Percentiles rank a stretch among this genome's conserved stretches.
phyloP scores from a whole-genome alignment of 1,140 invertebrate genomes.

The Forficula auricularia region DNA sequence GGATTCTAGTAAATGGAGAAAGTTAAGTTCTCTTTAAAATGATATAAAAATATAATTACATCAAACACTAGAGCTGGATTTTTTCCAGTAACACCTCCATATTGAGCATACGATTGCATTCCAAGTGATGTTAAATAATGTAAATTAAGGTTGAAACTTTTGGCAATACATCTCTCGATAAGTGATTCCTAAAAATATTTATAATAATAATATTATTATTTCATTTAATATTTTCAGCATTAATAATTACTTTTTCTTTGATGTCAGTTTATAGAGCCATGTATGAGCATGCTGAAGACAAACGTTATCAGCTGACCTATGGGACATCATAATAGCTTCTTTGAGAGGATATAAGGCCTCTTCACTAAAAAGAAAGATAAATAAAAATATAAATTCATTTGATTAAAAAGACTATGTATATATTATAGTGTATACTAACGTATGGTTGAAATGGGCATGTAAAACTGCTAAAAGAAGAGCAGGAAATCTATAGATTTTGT shows the following conservation, averaged over 20 bases:
- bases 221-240: neutral
- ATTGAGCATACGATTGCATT: slow-evolving; percentile 39
- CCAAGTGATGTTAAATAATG: slow-evolving; percentile 44
- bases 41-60: slow-evolving; percentile 17
- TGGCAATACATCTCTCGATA: slow-evolving; percentile 38
- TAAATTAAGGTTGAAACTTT: slow-evolving; percentile 37
- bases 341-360: slow-evolving; percentile 60
- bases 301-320: slow-evolving; percentile 66
- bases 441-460: slow-evolving; percentile 71
- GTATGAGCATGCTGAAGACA: slow-evolving; percentile 71
- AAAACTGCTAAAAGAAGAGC: slow-evolving; percentile 75
- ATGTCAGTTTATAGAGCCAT: slow-evolving; percentile 52
- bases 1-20: no score
- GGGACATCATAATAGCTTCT: slow-evolving; percentile 73
- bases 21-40: no score
- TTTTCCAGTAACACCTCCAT: slow-evolving; percentile 22
- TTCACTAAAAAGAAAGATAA: slow-evolving; percentile 16
- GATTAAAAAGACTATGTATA: neutral
- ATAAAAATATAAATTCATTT: slow-evolving; percentile 1
- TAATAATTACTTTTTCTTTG: slow-evolving; percentile 24
- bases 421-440: slow-evolving; percentile 32
- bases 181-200: slow-evolving; percentile 24
- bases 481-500: slow-evolving; percentile 66
- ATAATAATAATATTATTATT: slow-evolving; percentile 1
- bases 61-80: slow-evolving; percentile 27